Conservation (phyloP, 2,113 vertebrate genomes). For the Burhinus bistriatus region DNA sequence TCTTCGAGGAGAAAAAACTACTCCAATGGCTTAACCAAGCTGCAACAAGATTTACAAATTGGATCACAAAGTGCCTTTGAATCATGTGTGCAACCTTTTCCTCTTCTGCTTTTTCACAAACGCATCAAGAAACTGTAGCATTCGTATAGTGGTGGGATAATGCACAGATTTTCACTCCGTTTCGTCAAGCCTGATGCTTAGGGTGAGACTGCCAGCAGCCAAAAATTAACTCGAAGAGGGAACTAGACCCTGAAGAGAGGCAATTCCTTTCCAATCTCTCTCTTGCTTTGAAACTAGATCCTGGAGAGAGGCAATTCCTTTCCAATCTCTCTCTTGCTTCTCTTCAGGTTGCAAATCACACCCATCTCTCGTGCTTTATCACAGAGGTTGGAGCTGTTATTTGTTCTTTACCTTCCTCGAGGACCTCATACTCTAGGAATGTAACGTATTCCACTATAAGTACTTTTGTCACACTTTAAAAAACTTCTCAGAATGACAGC, state of each 20-base stretch:
- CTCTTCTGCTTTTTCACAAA: neutral
- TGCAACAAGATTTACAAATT: neutral
- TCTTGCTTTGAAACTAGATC: neutral
- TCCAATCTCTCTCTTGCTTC: neutral
- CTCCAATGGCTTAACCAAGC: neutral
- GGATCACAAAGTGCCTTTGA: neutral
- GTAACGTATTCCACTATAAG: neutral
- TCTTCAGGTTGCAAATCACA: neutral
- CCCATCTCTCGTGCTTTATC: neutral
- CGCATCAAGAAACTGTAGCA: neutral
- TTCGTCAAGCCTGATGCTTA: rapidly evolving
- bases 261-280: neutral
- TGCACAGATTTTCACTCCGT: neutral
- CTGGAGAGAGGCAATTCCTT: neutral
- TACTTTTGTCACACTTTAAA: neutral
- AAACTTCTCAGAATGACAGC: neutral
- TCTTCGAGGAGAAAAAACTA: neutral
- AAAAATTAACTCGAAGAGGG: neutral
- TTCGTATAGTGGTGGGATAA: neutral
- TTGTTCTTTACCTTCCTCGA: neutral
- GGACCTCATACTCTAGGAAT: neutral
- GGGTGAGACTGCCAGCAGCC: neutral
- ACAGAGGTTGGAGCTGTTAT: neutral
- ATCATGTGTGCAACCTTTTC: neutral
- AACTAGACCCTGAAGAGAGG: neutral